Evolutionary conservation across 2,797 vertebrate genomes (phyloP).

Genomic region (Poeciliopsis turneri): DNA sequence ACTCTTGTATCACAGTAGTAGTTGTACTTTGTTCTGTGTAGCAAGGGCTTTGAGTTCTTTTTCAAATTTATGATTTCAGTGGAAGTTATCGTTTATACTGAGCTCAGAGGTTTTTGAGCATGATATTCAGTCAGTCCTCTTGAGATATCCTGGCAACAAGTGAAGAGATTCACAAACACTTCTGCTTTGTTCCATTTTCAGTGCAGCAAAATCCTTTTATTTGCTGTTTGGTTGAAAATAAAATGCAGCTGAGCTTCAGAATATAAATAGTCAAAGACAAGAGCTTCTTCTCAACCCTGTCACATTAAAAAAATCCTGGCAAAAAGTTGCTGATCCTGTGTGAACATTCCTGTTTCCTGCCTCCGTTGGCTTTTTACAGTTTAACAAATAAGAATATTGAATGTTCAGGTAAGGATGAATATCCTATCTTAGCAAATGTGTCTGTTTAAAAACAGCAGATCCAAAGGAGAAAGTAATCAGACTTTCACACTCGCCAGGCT

Average conservation of each 20-base stretch:
- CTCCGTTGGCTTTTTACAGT: slow-evolving; percentile 36
- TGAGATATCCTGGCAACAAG: background rate
- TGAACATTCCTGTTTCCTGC: slow-evolving; percentile 30
- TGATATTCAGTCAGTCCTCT: slow-evolving; percentile 24
- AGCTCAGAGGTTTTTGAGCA: slow-evolving; percentile 12
- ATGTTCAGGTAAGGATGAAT: slow-evolving; percentile 20
- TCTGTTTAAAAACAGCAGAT: slow-evolving; percentile 8
- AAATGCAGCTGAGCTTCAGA: slow-evolving; percentile 22
- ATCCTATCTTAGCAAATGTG: slow-evolving; percentile 16
- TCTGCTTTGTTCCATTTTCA: slow-evolving; percentile 40
- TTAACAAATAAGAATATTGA: slow-evolving; percentile 31
- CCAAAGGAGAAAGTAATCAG: slow-evolving; percentile 39
- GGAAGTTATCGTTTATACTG: slow-evolving; percentile 13
- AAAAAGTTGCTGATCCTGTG: slow-evolving; percentile 36
- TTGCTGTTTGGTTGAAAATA: slow-evolving; percentile 10
- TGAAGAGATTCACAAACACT: slow-evolving; percentile 44
- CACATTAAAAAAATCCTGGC: slow-evolving; percentile 10
- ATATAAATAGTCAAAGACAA: slow-evolving; percentile 31
- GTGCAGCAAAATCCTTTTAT: slow-evolving; percentile 23
- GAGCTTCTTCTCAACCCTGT: slow-evolving; percentile 27
- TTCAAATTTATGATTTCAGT: slow-evolving; percentile 24
- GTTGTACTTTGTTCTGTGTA: slow-evolving; percentile 27
- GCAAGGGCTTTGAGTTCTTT: background rate
- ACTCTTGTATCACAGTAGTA: background rate
- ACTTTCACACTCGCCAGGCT: slow-evolving; percentile 8